phyloP scores from a whole-genome alignment of 1,140 invertebrate species.

The Mercenaria mercenaria region DNA sequence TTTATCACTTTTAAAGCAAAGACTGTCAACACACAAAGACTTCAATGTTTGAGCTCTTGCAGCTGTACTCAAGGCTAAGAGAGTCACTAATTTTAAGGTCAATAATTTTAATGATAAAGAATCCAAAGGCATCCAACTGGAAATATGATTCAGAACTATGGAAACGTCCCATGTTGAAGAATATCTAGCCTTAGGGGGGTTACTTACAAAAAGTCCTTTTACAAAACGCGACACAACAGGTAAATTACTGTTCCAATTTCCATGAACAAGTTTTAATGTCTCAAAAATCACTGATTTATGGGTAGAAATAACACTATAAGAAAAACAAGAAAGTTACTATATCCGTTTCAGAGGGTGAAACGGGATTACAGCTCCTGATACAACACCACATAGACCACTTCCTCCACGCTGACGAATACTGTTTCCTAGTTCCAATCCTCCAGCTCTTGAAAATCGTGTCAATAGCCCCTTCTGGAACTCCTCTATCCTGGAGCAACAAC shows the following conservation, averaged over 20 bases:
- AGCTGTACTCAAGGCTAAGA: slow-evolving; percentile 39
- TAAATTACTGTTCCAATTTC: not conserved
- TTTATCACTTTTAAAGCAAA: too few species aligned
- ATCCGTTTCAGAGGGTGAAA: slow-evolving; percentile 17
- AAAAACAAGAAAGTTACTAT: slow-evolving; percentile 39
- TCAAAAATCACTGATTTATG: slow-evolving; percentile 50
- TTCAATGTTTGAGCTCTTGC: slow-evolving; percentile 53
- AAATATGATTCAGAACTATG: slow-evolving; percentile 54
- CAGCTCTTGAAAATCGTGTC: slow-evolving; percentile 29
- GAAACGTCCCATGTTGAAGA: slow-evolving; percentile 66
- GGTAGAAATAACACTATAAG: slow-evolving; percentile 63
- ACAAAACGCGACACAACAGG: slow-evolving; percentile 57
- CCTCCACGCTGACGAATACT: slow-evolving; percentile 49
- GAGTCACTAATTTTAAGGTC: slow-evolving; percentile 28
- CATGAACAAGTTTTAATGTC: slow-evolving; percentile 43
- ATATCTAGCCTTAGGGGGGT: slow-evolving; percentile 45
- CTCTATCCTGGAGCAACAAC: slow-evolving; percentile 10
- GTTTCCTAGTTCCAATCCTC: slow-evolving; percentile 50
- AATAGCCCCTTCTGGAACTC: slow-evolving; percentile 27
- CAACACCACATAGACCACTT: slow-evolving; percentile 63
- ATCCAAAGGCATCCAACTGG: slow-evolving; percentile 20
- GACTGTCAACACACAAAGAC: slow-evolving; percentile 43
- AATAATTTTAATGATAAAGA: slow-evolving; percentile 30
- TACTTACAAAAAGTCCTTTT: slow-evolving; percentile 64
- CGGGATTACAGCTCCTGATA: slow-evolving; percentile 21